Base-by-base conservation (phyloP, 2,888 invertebrate species). In the Hyppa rectilinea region DNA sequence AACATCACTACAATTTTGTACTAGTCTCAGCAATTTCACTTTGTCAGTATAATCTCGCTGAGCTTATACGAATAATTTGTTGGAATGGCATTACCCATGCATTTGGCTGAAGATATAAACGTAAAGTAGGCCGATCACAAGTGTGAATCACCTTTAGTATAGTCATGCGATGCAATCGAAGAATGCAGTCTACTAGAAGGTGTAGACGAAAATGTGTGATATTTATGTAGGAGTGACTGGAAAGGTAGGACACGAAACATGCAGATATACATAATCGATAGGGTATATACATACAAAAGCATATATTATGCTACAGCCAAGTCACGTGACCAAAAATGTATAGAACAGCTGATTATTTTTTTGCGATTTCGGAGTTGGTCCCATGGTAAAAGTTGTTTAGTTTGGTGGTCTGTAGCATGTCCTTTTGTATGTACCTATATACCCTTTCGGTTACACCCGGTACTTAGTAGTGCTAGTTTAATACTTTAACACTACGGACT, bases 121-220 rank as follows among this genome's bases (percentile, higher is more conserved):
- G 80, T 83, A 87, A 87, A 87, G 84, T 82, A 86, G 82, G 79
- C 74, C 80, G 81, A 77, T 74, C 78, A 81, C 81, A 73, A 84
- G 80, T 78, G 79, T 83, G 83, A 87, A 87, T 87, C 82, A 87
- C 76, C 80, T 83, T 71, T 53, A 81, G 63, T 71, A 67, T 58
- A 68, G 62, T 56, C 69, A 69, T 76, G 76, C 71, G 65, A 77
- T 64, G 59, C 53, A 56, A 60, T 65, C 62, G 45, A 53, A 68
- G 72, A 83, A 75, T 71, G 56, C 34, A 66, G 26, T 52, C 3
- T 47, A 45, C 82, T 82, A 60, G 82, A 80, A 63, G 49, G 36
- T 65, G 43, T 56, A 64, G 45, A 40, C 29, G 12, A 58, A 52
- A 59, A 62, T 17, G 7, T 56, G 26, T 2, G 23, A 36, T 29